Percentiles rank a stretch among this genome's conserved stretches.
phyloP scores from a whole-genome alignment of 2,888 invertebrate species.

The Rotaria socialis region DNA sequence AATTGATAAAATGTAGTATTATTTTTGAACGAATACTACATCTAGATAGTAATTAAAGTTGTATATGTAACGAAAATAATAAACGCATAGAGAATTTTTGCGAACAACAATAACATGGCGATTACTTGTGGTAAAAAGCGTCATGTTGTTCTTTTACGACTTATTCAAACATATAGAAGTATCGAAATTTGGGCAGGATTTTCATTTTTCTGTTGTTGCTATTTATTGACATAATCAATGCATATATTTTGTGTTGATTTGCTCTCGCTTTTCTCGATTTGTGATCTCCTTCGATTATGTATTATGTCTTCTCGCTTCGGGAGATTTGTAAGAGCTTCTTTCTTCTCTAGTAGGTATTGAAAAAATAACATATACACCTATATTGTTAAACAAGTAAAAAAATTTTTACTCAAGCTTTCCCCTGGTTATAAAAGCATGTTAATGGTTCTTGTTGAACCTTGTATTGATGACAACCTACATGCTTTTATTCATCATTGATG shows the following conservation, averaged over 20 bases:
- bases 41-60: not conserved
- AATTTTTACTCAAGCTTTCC: not conserved
- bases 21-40: not conserved
- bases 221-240: not conserved
- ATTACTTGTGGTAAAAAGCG: not conserved
- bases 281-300: not conserved
- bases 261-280: not conserved
- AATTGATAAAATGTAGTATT: not conserved
- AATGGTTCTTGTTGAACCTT: not conserved
- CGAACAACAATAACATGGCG: not conserved
- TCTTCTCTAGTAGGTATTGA: not conserved
- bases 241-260: not conserved
- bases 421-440: not conserved
- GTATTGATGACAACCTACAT: not conserved
- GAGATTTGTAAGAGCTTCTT: not conserved
- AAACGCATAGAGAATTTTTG: not conserved
- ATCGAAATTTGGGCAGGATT: not conserved
- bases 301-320: not conserved
- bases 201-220: conserved; percentile 3
- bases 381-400: not conserved
- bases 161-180: not conserved
- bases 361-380: not conserved
- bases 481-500: not conserved
- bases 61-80: not conserved
- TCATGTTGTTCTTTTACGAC: not conserved